Percentiles rank a stretch among this genome's conserved stretches.
Conservation (phyloP, 2,888 invertebrate species). For the Panorpa germanica region DNA sequence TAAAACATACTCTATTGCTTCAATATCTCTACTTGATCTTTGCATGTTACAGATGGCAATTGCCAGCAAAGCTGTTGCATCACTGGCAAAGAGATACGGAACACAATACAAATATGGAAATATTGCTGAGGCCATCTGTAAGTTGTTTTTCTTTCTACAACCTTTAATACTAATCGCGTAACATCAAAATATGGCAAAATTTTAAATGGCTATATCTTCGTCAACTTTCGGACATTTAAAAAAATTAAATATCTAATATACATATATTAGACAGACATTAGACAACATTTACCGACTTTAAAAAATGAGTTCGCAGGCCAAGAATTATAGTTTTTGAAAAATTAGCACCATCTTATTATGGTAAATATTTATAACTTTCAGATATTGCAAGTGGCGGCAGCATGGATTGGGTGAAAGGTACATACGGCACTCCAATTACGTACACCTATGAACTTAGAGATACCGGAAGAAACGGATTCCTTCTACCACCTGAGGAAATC, state of each 20-base stretch:
- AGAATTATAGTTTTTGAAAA: no score
- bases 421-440: slow-evolving; percentile 39
- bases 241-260: no score
- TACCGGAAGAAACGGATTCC: slow-evolving; percentile 41
- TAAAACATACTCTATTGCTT: background rate
- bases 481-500: slow-evolving; percentile 44
- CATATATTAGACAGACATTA: no score
- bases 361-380: no score
- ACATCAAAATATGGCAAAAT: no score
- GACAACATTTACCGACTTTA: no score
- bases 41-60: slow-evolving; percentile 28
- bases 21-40: no score
- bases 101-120: slow-evolving; percentile 42
- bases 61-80: slow-evolving; percentile 16
- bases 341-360: no score
- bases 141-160: slow-evolving; percentile 14
- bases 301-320: no score
- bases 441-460: slow-evolving; percentile 53
- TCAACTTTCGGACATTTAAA: no score
- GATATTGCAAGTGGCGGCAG: slow-evolving; percentile 47
- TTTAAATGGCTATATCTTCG: no score
- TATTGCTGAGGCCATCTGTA: slow-evolving; percentile 34
- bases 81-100: slow-evolving; percentile 31
- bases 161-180: no score
- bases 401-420: slow-evolving; percentile 59